phyloP scores from a whole-genome alignment of 2,888 invertebrate genomes.

The Cordylochernes scorpioides region DNA sequence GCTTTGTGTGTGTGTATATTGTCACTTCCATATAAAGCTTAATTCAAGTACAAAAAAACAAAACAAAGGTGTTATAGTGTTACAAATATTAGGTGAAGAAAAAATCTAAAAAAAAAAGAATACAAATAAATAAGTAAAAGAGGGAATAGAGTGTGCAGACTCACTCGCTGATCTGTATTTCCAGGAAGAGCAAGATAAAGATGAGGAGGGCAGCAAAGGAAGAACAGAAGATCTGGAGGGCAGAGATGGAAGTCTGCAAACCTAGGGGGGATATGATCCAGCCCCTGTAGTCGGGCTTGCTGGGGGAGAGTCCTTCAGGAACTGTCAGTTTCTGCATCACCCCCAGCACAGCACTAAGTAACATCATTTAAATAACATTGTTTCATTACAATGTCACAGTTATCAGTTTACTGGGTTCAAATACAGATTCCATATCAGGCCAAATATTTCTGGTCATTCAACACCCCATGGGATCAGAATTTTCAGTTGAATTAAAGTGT shows the following conservation, averaged over 20 bases:
- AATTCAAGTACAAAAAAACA: slow-evolving; percentile 1
- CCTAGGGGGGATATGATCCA: slow-evolving; percentile 59
- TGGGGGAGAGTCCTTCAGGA: slow-evolving; percentile 52
- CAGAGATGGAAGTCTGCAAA: slow-evolving; percentile 32
- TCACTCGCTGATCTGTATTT: slow-evolving; percentile 86
- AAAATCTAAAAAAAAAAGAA: slow-evolving; percentile 3
- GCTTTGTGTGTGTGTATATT: no score
- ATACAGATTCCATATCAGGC: no score
- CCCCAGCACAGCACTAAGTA: neutral
- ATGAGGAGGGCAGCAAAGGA: slow-evolving; percentile 67
- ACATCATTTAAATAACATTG: no score
- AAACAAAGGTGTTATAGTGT: slow-evolving; percentile 1
- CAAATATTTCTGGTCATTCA: no score
- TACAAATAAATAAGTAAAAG: no score
- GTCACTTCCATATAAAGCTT: no score
- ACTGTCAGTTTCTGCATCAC: slow-evolving; percentile 40
- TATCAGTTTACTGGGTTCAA: no score
- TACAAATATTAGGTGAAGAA: slow-evolving; percentile 3
- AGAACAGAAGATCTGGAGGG: slow-evolving; percentile 53
- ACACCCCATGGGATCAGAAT: no score
- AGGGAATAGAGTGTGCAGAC: no score
- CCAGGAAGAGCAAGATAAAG: slow-evolving; percentile 87
- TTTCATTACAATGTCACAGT: no score
- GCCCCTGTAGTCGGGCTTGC: slow-evolving; percentile 33
- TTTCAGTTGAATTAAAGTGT: no score